Conservation (phyloP, 2,113 vertebrate genomes). For the Dicentrarchus labrax region DNA sequence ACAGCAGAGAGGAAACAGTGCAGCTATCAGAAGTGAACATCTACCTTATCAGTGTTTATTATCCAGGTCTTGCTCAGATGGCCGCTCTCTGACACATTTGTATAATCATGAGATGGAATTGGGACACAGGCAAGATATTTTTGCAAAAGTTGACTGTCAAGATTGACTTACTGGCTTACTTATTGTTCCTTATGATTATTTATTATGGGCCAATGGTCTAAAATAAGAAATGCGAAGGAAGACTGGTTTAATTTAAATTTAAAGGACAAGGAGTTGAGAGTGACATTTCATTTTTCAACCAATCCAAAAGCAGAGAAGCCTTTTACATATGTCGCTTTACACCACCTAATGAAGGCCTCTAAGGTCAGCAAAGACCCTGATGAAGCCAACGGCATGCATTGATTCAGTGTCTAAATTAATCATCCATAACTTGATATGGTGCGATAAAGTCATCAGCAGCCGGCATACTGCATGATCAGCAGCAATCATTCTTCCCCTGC, state of each 20-base stretch:
- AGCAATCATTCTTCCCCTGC: slow-evolving; percentile 61
- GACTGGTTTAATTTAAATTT: neutral
- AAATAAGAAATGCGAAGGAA: slow-evolving; percentile 8
- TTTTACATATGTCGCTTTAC: slow-evolving; percentile 1
- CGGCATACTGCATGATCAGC: slow-evolving; percentile 65
- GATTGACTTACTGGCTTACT: neutral
- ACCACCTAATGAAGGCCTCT: slow-evolving; percentile 21
- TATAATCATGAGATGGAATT: slow-evolving; percentile 51
- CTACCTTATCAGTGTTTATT: slow-evolving; percentile 52
- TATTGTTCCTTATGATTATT: slow-evolving; percentile 3
- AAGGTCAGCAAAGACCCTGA: slow-evolving; percentile 32
- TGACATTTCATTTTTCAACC: neutral
- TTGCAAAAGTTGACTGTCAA: slow-evolving; percentile 4
- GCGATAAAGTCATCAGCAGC: slow-evolving; percentile 65
- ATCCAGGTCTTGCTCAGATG: slow-evolving; percentile 43
- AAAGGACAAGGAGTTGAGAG: slow-evolving; percentile 6
- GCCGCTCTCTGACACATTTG: slow-evolving; percentile 55
- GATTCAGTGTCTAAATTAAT: slow-evolving; percentile 74
- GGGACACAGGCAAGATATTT: slow-evolving; percentile 9
- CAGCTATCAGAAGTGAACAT: slow-evolving; percentile 48
- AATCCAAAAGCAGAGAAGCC: neutral
- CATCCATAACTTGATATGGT: slow-evolving; percentile 70
- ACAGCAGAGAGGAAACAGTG: slow-evolving; percentile 55
- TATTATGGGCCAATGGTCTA: neutral
- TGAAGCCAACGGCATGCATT: slow-evolving; percentile 50